phyloP scores from a whole-genome alignment of 2,888 invertebrate species.

The Scrobipalpa atriplicella region DNA sequence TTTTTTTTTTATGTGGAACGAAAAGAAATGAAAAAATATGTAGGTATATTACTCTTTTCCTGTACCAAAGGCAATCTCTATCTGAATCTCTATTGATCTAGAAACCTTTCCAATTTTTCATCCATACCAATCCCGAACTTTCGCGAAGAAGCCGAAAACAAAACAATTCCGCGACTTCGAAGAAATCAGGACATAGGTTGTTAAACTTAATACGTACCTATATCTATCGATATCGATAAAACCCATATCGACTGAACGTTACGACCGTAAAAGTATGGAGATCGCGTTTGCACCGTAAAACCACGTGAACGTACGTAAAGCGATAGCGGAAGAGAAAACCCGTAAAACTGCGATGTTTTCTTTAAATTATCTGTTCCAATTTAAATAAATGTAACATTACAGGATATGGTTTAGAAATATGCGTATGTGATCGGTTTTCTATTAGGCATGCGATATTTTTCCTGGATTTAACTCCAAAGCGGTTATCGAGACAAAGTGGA shows the following conservation, averaged over 20 bases:
- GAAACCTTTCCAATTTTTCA: background rate
- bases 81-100: no score
- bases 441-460: background rate
- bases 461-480: no score
- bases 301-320: slow-evolving; percentile 27
- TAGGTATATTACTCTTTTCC: no score
- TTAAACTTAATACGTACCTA: slow-evolving; percentile 59
- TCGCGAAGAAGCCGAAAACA: background rate
- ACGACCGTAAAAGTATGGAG: slow-evolving; percentile 51
- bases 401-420: background rate
- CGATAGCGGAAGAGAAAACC: slow-evolving; percentile 57
- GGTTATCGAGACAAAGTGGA: no score
- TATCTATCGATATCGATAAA: slow-evolving; percentile 51
- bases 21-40: no score
- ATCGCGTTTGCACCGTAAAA: slow-evolving; percentile 16
- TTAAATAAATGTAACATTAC: slow-evolving; percentile 10
- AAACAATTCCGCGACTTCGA: background rate
- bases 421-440: background rate
- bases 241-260: slow-evolving; percentile 50
- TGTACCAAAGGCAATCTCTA: no score
- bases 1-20: no score
- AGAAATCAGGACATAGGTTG: slow-evolving; percentile 54
- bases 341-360: slow-evolving; percentile 50
- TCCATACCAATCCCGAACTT: background rate
- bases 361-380: slow-evolving; percentile 40